Base-by-base conservation (phyloP, 2,797 vertebrate genomes). In the Onychomys arenicola region DNA sequence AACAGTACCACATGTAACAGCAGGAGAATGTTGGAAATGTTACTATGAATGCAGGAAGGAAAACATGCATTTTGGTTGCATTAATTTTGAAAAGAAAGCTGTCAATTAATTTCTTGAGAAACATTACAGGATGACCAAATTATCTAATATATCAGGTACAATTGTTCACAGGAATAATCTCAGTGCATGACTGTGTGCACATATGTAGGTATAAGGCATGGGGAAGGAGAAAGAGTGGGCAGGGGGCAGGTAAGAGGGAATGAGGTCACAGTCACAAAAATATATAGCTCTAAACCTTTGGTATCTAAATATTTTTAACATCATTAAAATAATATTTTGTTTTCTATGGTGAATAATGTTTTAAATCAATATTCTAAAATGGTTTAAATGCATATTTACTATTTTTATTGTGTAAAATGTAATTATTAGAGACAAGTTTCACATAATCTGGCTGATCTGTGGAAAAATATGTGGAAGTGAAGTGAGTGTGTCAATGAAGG, bases 141-240 rank as follows among this genome's bases (percentile, higher is more conserved):
- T 19, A 29, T 61, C 29, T n/a, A 40, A 16, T 5, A 6, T 19
- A 34, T 52, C 49, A 37, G 32, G 11, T 85, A 7, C 11, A 32
- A 43, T 46, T 16, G 0, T 61, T 65, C n/a, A 6, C 11, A 78
- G 55, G 29, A 52, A 27, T 12, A 17, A 65, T 67, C 40, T 65
- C 12, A 4, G 21, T 29, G 19, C 12, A 8, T 46, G 3, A 0
- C 6, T 37, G 4, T 63, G 23, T 32, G 0, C 65, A 6, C 14
- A 3, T 29, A 0, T 0, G 16, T 0, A n/a, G n/a, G 61, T 40
- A 21, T 1, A 6, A 21, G 43, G 6, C 29, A 78, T 10, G 25
- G 4, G 6, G 16, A 29, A 9, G 37, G n/a, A 73, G 52, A 69
- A 80, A 16, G 8, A 1, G 2, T 29, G 34, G 29, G 10, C 10